Conservation (phyloP, 2,888 invertebrate species). For the Notocelia uddmanniana region DNA sequence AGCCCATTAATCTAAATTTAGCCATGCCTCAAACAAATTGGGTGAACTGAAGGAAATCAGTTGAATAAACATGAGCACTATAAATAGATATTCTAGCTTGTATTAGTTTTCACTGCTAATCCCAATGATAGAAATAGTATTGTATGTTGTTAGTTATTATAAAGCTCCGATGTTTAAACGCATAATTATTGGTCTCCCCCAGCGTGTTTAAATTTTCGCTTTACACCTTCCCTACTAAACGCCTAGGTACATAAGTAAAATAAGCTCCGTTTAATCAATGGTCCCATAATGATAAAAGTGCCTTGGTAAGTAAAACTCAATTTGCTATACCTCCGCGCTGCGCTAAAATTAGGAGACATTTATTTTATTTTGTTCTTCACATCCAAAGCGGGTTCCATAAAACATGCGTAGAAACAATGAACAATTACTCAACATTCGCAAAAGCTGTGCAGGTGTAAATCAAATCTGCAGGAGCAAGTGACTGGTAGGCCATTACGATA, state of each 20-base stretch:
- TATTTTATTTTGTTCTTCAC: conserved; percentile 43
- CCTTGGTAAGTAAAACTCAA: background rate
- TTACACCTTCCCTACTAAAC: too few species aligned
- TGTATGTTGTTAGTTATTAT: background rate
- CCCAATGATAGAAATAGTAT: too few species aligned
- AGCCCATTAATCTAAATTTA: conserved; percentile 5
- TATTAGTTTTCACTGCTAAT: background rate
- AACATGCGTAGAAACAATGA: conserved; percentile 27
- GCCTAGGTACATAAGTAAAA: too few species aligned
- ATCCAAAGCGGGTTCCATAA: conserved; percentile 37
- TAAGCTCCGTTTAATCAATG: too few species aligned
- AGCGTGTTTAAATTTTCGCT: too few species aligned
- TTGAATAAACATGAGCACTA: conserved; percentile 15
- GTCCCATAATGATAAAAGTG: conserved; percentile 8
- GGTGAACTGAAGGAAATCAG: conserved; percentile 4
- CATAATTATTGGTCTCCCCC: too few species aligned
- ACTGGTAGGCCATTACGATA: conserved; percentile 48
- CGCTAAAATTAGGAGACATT: conserved; percentile 35
- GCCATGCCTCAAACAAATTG: conserved; percentile 1
- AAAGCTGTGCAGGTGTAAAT: conserved; percentile 52
- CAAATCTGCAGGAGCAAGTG: conserved; percentile 47
- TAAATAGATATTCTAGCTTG: background rate
- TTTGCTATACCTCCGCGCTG: background rate
- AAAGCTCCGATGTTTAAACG: too few species aligned
- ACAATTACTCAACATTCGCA: conserved; percentile 52